A percentile compares a stretch with the other conserved stretches of the same genome.
These are phyloP conservation scores for Elachura formosa DNA, from an alignment of 2,113 vertebrate genomes.

Conservation along the genomic window DNA sequence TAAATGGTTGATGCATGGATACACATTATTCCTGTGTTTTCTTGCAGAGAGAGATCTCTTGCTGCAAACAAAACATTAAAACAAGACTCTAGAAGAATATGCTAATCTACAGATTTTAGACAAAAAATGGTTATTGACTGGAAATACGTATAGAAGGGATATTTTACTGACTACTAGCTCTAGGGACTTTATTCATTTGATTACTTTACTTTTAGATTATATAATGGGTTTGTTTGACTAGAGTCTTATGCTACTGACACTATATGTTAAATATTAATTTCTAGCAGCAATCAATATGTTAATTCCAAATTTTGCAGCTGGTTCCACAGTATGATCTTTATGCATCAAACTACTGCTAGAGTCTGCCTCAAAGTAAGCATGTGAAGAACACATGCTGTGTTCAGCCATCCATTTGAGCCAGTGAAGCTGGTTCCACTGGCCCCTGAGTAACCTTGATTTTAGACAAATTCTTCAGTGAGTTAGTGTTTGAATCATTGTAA, in stretches of 20 bases:
- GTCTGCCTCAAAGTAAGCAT: neutral
- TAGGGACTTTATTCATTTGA: neutral
- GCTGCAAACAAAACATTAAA: neutral
- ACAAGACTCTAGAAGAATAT: neutral
- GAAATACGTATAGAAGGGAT: neutral
- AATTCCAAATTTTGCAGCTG: neutral
- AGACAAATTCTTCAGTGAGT: neutral
- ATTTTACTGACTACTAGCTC: neutral
- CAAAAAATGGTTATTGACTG: neutral
- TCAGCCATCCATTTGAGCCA: neutral
- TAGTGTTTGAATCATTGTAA: neutral
- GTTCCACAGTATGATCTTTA: neutral
- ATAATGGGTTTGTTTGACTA: neutral
- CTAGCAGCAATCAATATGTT: neutral
- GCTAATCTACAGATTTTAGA: neutral
- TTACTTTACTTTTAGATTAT: neutral
- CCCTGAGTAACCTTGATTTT: neutral
- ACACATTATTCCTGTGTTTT: slow-evolving; percentile 43
- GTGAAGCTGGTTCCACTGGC: neutral
- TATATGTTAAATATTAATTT: neutral
- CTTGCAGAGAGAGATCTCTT: neutral
- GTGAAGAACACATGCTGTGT: neutral
- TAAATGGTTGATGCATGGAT: slow-evolving; percentile 28
- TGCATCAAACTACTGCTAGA: neutral
- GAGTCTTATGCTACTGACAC: neutral